Conservation (phyloP, 2,113 vertebrate genomes). For the Tyrannus savana region DNA sequence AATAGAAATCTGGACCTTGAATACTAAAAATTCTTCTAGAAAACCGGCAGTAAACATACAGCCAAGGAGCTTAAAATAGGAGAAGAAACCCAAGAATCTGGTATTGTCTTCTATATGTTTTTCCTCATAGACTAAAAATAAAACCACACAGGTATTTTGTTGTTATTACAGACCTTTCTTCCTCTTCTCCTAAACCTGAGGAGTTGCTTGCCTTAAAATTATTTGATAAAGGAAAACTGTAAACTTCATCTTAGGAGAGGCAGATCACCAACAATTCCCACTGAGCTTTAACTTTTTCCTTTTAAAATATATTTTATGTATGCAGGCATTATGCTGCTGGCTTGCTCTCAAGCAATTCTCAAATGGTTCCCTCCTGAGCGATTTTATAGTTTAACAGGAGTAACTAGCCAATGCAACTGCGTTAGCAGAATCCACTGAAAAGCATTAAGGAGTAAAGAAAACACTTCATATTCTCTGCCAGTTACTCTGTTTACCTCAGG, state of each 20-base stretch:
- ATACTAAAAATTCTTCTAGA: not conserved
- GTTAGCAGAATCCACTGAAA: not conserved
- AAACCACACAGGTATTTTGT: not conserved
- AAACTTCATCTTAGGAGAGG: slow-evolving; percentile 6
- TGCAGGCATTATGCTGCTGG: slow-evolving; percentile 6
- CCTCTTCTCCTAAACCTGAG: not conserved
- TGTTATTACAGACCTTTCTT: not conserved
- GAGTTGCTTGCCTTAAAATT: not conserved
- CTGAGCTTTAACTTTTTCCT: slow-evolving; percentile 19
- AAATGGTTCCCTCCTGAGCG: slow-evolving; percentile 33
- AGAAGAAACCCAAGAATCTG: not conserved
- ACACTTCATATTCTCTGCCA: slow-evolving; percentile 3
- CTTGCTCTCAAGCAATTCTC: slow-evolving; percentile 7
- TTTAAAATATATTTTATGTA: not conserved
- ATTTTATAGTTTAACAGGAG: slow-evolving; percentile 10
- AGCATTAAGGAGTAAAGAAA: not conserved
- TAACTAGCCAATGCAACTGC: not conserved
- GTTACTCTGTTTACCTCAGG: slow-evolving; percentile 41
- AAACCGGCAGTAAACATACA: not conserved
- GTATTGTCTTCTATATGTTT: not conserved
- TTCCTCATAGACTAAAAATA: not conserved
- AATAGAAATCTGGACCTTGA: not conserved
- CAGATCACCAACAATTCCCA: slow-evolving; percentile 23
- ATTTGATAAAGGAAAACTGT: not conserved
- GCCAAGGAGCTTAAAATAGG: not conserved